Evolutionary conservation across 1,140 invertebrate genomes (phyloP).

Genomic region (Polyergus mexicanus): DNA sequence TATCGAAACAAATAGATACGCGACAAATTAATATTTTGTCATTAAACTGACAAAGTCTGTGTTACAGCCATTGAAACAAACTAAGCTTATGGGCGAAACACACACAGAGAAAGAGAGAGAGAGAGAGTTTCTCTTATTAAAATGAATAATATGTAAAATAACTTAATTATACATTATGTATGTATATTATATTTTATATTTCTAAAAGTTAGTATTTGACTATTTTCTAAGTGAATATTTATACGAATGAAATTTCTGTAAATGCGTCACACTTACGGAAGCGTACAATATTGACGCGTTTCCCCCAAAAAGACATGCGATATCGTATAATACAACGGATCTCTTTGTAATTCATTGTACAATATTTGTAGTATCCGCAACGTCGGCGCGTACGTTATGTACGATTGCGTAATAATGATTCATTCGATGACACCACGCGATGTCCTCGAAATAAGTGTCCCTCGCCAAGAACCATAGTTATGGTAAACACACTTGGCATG

Average conservation of each 20-base stretch:
- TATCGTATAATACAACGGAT: not conserved
- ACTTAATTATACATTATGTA: not conserved
- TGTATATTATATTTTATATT: not conserved
- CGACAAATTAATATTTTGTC: slow-evolving; percentile 30
- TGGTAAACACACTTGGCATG: slow-evolving; percentile 44
- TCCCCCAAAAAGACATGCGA: not conserved
- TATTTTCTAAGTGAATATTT: slow-evolving; percentile 2
- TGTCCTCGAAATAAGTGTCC: slow-evolving; percentile 60
- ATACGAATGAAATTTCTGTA: slow-evolving; percentile 6
- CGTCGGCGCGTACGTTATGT: not conserved
- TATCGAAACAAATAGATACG: slow-evolving; percentile 29
- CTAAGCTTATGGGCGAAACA: not conserved
- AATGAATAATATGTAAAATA: not conserved
- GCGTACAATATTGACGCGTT: not conserved
- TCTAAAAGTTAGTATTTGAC: not conserved
- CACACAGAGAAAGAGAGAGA: no score
- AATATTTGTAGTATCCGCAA: not conserved
- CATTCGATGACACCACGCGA: slow-evolving; percentile 61
- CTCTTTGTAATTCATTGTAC: slow-evolving; percentile 22
- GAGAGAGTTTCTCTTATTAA: not conserved
- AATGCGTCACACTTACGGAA: not conserved
- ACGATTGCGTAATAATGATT: slow-evolving; percentile 66
- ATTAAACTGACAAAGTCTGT: not conserved
- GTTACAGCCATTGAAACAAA: slow-evolving; percentile 3
- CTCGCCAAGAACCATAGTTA: slow-evolving; percentile 37